Evolutionary conservation across 2,113 vertebrate species (phyloP), one percentile per base, ranked within the genome.

Genomic region (Rhea americana): DNA sequence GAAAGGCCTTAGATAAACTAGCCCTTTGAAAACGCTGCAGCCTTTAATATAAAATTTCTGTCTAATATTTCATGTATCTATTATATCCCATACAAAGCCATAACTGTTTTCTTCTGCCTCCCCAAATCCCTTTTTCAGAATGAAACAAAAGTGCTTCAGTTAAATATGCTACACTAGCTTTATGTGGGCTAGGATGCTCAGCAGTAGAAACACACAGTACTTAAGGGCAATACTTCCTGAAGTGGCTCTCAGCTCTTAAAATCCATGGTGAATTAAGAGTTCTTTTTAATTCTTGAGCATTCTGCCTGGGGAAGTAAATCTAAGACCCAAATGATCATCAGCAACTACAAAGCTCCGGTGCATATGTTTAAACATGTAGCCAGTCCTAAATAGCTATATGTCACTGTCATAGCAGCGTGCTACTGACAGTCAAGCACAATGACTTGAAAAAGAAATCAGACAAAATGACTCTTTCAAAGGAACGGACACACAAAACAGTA

Each of bases 351-450:
- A 91, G 35, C 51, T 25, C 77, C 45, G 37, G 43, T 66, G 63
- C 35, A 24, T 87, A 89, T 62, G 43, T 87, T 97, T 93, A 89
- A 95, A 91, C 82, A 78, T 77, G 75, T 58, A 94, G 39, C 72
- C 35, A 21, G 59, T 61, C 85, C 56, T 73, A 85, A 89, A 80
- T 2, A 87, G 55, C 21, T 21, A 32, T 25, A 32, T 68, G 72
- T 90, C 87, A 87, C 62, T 83, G 82, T 73, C 84, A 53, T 2
- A 94, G 85, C 24, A 50, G 65, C 2, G 1, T 71, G 76, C 47
- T 70, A 80, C 77, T 82, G 79, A 89, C 82, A 92, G 45, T 82
- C 37, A 56, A 90, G 48, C 45, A 67, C 48, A 24, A 35, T 70
- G 68, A 59, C 61, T 85, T 81, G 37, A 83, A 89, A 93, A 74